Conservation (phyloP, 1,140 invertebrate genomes). For the Nasonia vitripennis region DNA sequence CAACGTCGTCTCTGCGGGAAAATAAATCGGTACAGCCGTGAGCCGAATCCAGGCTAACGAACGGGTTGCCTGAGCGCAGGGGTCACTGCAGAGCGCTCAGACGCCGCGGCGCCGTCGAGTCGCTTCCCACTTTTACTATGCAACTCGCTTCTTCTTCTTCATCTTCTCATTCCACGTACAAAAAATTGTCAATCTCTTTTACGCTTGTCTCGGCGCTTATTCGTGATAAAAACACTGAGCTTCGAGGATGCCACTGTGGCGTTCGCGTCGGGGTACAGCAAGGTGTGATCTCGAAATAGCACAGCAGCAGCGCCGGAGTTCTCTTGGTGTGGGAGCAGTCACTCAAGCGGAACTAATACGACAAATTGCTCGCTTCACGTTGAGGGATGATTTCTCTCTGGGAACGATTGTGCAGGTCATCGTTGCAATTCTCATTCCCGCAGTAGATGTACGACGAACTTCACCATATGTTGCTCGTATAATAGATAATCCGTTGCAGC, state of each 20-base stretch:
- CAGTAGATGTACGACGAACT: no score
- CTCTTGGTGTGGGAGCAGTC: no score
- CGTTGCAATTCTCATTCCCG: no score
- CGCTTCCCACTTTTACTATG: not conserved
- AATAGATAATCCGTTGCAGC: no score
- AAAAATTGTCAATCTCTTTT: not conserved
- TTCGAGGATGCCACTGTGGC: no score
- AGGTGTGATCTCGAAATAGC: not conserved
- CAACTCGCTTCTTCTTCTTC: not conserved
- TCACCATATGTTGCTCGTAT: no score
- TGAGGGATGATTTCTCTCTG: no score
- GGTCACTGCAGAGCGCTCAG: not conserved
- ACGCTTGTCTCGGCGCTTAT: not conserved
- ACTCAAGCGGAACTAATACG: no score
- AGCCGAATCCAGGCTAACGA: not conserved
- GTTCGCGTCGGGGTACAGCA: not conserved
- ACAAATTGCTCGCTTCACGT: no score
- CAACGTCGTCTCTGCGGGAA: not conserved
- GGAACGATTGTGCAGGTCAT: no score
- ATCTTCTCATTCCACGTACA: not conserved
- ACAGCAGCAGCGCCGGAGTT: not conserved
- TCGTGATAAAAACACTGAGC: not conserved
- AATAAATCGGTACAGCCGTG: slow-evolving; percentile 36
- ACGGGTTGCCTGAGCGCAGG: not conserved
- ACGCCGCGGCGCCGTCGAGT: not conserved